These are phyloP conservation scores for Agrotis clavis DNA, from an alignment of 2,888 invertebrate species.

Conservation along the genomic window DNA sequence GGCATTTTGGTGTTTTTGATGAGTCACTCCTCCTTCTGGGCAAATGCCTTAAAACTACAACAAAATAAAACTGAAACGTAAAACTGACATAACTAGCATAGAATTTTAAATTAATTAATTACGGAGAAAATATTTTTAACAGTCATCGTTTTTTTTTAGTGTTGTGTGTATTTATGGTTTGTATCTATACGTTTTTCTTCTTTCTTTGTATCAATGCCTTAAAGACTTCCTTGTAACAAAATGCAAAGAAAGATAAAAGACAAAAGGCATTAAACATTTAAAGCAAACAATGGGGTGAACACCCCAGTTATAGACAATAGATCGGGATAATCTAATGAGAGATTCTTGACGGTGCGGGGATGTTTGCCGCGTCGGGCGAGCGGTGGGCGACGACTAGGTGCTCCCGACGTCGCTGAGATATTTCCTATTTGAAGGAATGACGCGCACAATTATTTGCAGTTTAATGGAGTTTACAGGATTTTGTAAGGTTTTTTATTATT, in stretches of 20 bases:
- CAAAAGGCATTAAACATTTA: conserved; percentile 16
- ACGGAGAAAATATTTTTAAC: too few relatives aligned
- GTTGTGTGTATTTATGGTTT: too few relatives aligned
- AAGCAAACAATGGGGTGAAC: conserved; percentile 52
- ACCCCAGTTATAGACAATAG: conserved; percentile 63
- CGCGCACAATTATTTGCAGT: conserved; percentile 45
- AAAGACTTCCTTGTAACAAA: neutral
- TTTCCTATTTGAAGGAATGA: conserved; percentile 61
- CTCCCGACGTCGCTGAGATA: conserved; percentile 52
- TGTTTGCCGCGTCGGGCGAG: conserved; percentile 53
- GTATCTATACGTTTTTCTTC: too few relatives aligned
- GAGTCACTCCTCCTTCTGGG: too few relatives aligned
- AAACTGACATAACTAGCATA: too few relatives aligned
- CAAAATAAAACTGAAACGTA: too few relatives aligned
- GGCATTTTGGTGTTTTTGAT: too few relatives aligned
- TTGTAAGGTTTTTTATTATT: too few relatives aligned
- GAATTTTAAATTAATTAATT: too few relatives aligned
- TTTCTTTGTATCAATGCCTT: too few relatives aligned
- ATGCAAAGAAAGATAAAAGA: neutral
- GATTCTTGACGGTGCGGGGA: conserved; percentile 58
- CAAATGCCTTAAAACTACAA: too few relatives aligned
- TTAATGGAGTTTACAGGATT: conserved; percentile 46
- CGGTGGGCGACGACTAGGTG: conserved; percentile 17
- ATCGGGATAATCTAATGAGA: conserved; percentile 60
- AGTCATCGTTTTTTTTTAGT: too few relatives aligned